Percentiles rank a stretch among this genome's conserved stretches.
Conservation (phyloP, 2,888 invertebrate genomes). For the Bimastos eiseni region DNA sequence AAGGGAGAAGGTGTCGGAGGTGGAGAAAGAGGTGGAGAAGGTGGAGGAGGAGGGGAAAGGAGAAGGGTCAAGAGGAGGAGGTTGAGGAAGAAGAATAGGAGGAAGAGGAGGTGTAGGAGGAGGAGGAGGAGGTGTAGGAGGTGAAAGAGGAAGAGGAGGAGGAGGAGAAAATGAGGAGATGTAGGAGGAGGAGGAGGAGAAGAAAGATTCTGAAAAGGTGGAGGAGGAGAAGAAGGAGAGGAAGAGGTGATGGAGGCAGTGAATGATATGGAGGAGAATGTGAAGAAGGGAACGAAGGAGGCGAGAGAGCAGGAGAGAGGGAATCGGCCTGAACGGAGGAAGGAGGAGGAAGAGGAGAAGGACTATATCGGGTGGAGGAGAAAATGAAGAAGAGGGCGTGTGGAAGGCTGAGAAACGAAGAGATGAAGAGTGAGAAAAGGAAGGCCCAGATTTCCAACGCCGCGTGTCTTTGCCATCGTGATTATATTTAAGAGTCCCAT, state of each 20-base stretch:
- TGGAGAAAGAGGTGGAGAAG: not conserved
- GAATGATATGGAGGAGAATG: too few species aligned
- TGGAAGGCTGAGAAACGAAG: too few species aligned
- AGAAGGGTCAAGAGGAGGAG: not conserved
- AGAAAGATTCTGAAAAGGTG: not conserved
- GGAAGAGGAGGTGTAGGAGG: constrained; percentile 22
- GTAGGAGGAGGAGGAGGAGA: not conserved
- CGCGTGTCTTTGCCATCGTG: too few species aligned
- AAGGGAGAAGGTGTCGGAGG: not conserved
- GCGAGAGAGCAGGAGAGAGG: too few species aligned
- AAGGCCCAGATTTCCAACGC: too few species aligned
- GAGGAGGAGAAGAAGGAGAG: not conserved
- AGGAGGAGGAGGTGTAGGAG: not conserved
- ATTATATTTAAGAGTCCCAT: too few species aligned
- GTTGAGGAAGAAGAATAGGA: constrained; percentile 21
- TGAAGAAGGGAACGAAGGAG: not conserved
- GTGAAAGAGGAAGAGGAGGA: constrained; percentile 30
- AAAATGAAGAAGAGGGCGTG: too few species aligned
- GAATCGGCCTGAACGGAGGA: too few species aligned
- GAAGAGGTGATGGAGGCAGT: too few species aligned
- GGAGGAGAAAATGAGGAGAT: too few species aligned
- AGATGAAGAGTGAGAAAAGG: too few species aligned
- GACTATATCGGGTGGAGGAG: too few species aligned
- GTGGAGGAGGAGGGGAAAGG: constrained; percentile 21
- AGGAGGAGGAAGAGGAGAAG: not conserved